Evolutionary conservation across 2,113 vertebrate genomes (phyloP).

Genomic region (Anser cygnoides): DNA sequence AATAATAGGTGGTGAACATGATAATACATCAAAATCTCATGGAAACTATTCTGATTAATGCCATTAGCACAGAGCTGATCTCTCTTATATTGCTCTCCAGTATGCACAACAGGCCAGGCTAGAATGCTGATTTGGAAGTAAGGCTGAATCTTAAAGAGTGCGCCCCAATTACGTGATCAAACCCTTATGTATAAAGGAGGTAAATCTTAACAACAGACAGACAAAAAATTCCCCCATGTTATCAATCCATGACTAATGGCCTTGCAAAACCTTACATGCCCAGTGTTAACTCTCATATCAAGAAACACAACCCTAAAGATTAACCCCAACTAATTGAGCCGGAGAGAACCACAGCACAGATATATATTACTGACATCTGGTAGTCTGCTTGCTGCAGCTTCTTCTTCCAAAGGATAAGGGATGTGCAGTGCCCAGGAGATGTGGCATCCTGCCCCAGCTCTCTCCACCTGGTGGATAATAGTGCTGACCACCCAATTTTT

Average conservation of each 20-base stretch:
- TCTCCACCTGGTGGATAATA: not conserved
- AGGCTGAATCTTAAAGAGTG: not conserved
- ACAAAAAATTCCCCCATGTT: not conserved
- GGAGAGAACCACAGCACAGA: not conserved
- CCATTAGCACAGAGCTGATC: not conserved
- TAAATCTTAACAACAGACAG: not conserved
- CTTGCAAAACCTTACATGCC: not conserved
- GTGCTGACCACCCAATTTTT: not conserved
- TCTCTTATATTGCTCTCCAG: not conserved
- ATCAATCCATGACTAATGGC: not conserved
- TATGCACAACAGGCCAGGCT: not conserved
- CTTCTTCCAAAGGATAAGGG: not conserved
- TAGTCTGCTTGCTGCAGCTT: not conserved
- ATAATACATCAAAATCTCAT: conserved; percentile 1
- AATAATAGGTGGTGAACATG: conserved; percentile 6
- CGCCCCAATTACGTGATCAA: not conserved
- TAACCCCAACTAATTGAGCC: not conserved
- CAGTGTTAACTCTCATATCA: not conserved
- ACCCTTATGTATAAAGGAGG: not conserved
- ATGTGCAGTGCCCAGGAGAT: accelerated
- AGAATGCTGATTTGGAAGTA: conserved; percentile 13
- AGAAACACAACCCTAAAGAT: not conserved
- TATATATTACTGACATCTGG: not conserved
- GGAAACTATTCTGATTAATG: conserved; percentile 46
- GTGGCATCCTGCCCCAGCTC: accelerated